Conservation (phyloP, 2,113 vertebrate species). For the Notothenia rossii region DNA sequence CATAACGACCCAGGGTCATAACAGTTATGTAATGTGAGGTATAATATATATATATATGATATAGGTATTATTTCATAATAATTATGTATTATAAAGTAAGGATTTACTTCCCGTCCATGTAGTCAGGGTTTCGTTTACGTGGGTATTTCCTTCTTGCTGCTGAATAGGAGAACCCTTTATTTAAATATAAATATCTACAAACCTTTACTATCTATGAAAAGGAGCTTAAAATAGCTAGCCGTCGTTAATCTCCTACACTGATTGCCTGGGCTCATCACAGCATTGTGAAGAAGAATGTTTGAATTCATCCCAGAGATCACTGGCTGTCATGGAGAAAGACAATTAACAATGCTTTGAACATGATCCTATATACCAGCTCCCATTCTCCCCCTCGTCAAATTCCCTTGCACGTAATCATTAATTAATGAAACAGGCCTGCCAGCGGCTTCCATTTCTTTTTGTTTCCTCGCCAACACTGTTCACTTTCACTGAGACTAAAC, state of each 20-base stretch:
- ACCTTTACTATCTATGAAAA: background rate
- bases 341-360: constrained; percentile 62
- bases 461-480: constrained; percentile 52
- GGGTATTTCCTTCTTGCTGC: too few species aligned
- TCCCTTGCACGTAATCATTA: constrained; percentile 59
- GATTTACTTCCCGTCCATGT: too few species aligned
- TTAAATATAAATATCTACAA: constrained; percentile 1
- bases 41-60: too few species aligned
- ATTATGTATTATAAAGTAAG: too few species aligned
- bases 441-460: constrained; percentile 50
- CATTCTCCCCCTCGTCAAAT: constrained; percentile 46
- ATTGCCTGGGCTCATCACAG: constrained; percentile 44
- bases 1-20: too few species aligned
- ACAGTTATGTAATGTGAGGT: too few species aligned
- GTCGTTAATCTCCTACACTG: constrained; percentile 29
- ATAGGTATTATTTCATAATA: too few species aligned
- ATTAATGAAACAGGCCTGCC: constrained; percentile 60
- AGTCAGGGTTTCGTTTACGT: too few species aligned
- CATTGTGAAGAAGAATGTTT: constrained; percentile 36
- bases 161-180: background rate
- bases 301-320: constrained; percentile 52
- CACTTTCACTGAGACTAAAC: constrained; percentile 23
- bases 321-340: constrained; percentile 60
- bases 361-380: constrained; percentile 45
- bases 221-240: background rate